phyloP scores from a whole-genome alignment of 92 coral and sea anemone species.

The Palythoa caribaeorum region DNA sequence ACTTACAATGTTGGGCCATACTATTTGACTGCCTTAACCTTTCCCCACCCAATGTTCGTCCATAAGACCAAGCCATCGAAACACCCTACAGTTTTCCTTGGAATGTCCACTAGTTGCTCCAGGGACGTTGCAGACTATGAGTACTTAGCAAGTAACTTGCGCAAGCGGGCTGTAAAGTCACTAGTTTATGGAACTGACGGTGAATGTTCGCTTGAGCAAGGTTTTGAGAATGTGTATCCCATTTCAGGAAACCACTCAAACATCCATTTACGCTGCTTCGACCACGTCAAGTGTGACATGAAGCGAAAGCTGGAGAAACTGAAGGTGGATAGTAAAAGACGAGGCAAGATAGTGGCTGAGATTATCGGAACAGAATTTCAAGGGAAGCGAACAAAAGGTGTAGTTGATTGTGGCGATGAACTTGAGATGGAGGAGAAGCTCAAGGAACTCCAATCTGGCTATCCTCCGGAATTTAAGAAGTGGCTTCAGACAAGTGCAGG shows the following conservation, averaged over 20 bases:
- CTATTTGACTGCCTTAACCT: constrained; percentile 56
- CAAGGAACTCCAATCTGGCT: constrained; percentile 1
- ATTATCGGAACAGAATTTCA: constrained; percentile 16
- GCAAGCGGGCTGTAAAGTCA: constrained; percentile 44
- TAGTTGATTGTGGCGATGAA: constrained; percentile 13
- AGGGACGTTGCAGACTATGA: constrained; percentile 55
- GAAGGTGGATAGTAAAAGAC: constrained; percentile 8
- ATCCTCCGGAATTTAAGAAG: neutral
- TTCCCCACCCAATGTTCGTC: constrained; percentile 70
- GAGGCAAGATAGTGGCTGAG: neutral
- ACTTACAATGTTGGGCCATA: constrained; percentile 62
- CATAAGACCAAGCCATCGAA: constrained; percentile 46
- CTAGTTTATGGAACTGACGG: constrained; percentile 47
- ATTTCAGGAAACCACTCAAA: constrained; percentile 32
- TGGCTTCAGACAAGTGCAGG: constrained; percentile 18
- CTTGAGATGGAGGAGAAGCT: constrained; percentile 21
- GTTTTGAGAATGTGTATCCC: constrained; percentile 41
- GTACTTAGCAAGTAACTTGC: constrained; percentile 35
- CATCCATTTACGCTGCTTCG: constrained; percentile 48
- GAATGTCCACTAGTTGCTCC: constrained; percentile 55
- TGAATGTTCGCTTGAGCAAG: constrained; percentile 40
- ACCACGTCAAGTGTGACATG: constrained; percentile 41
- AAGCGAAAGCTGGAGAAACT: constrained; percentile 8
- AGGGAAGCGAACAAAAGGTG: constrained; percentile 24
- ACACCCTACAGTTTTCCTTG: constrained; percentile 57